Base-by-base conservation (phyloP, 2,888 invertebrate genomes). In the Panopea generosa region DNA sequence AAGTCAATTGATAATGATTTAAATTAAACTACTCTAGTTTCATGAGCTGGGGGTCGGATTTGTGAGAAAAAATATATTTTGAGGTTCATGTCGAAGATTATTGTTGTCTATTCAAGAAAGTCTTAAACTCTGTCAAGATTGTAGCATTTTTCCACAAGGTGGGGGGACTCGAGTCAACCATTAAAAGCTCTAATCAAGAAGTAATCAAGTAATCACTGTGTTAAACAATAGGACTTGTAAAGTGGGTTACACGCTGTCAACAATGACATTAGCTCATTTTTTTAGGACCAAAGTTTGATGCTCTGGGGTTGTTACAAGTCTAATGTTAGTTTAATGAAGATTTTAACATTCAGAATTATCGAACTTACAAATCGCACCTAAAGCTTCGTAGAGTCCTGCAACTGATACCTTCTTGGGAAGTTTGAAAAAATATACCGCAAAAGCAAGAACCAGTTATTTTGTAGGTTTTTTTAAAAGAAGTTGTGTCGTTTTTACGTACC, bases 21-120 rank as follows among this genome's bases (percentile, higher is more conserved):
- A 38, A 56, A 56, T 33, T 56, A 33, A 40, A 47, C 52, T 29
- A 60, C 66, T 72, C 72, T 20, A 22, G 61, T 72, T 66, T 61
- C 72, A 61, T 22, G 27, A 24, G 66, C 55, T 61, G 72, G 72
- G 66, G 72, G 72, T 66, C 72, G 52, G 45, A 2, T 49, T 43
- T 61, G 61, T 61, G 61, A 50, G 45, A 61, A 61, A 47, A 22
- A 26, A 45, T 24, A 47, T 18, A 27, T 27, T 49, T 47, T 3
- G n/a, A 20, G 47, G 26, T 16, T 26, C 29, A 11, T 27, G 16
- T 45, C 18, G 29, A 20, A 61, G 24, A 27, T 38, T 27, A 3
- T n/a, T 50, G 40, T 40, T n/a, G 40, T 43, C 75, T 50, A 76
- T 76, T 76, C 76, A 76, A 24, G 76, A 76, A 76, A 76, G 66